Evolutionary conservation across 1,140 invertebrate genomes (phyloP), one percentile per base, ranked within the genome.

Genomic region (Prorops nasuta): DNA sequence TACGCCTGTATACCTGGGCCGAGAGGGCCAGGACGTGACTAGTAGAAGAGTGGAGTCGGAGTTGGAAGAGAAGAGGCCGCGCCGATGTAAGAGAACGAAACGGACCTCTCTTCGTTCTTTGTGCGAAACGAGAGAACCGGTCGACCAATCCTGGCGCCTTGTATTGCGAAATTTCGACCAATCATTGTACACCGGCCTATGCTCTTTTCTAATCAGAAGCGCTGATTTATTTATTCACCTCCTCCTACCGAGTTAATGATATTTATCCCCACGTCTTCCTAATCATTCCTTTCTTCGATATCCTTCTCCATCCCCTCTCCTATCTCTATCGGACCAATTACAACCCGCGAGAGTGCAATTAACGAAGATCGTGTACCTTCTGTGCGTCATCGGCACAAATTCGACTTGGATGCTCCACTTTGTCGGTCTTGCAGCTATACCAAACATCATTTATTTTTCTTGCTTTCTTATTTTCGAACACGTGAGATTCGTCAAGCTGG

Each of bases 221-320:
- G 15, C 16, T 48, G 45, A 57, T 60, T 60, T 57, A 56, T 57
- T 54, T 60, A 60, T 57, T 51, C 54, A 51, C 44, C 44, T 44
- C 28, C 9, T 9, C 18, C 24, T 10, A 28, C 21, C 12, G 44
- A 53, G 38, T 41, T 49, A 52, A 49, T 37, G 56, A 54, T 34
- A 44, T 38, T 43, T 32, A 17, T 19, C 24, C 10, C 10, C 24
- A 4, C 4, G 24, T 10, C 10, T 10, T 28, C 24, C 10, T 28
- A 6, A 28, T 10, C 24, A 28, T 10, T 28, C 24, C 4, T 10
- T 4, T 28, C 10, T 10, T 28, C 24, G 24, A 28, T n/a, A n/a
- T n/a, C n/a, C n/a, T 28, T 28, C 24, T 28, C 4, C 4, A 28
- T 28, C 10, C 24, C 24, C 10, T 10, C 10, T 28, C 4, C 24